These are phyloP conservation scores for Hyposoter didymator DNA, from an alignment of 2,888 invertebrate species.

Conservation along the genomic window DNA sequence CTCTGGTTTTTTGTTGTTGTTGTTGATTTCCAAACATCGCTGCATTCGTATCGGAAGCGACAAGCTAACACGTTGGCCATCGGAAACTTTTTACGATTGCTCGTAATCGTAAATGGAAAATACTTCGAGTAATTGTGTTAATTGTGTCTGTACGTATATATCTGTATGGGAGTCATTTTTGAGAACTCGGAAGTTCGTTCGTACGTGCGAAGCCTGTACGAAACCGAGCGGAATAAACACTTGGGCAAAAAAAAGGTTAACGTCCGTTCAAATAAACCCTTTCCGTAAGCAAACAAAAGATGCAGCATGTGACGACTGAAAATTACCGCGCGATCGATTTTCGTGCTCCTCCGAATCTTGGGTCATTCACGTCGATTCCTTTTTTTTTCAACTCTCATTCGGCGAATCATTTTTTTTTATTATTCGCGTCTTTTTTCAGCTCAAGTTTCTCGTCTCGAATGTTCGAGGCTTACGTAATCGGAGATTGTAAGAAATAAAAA, in stretches of 20 bases:
- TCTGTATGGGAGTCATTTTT: background rate
- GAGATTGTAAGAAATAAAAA: background rate
- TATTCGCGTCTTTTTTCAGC: background rate
- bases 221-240: background rate
- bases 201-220: background rate
- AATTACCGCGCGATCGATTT: constrained; percentile 6
- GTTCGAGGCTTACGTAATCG: background rate
- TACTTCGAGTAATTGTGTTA: background rate
- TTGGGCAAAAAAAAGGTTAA: constrained; percentile 31
- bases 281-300: constrained; percentile 18
- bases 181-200: background rate
- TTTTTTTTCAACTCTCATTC: background rate
- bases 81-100: background rate
- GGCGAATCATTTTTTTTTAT: background rate
- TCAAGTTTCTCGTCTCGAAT: background rate
- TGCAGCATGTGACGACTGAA: constrained; percentile 18
- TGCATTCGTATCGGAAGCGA: background rate
- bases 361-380: background rate
- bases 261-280: constrained; percentile 47
- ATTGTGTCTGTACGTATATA: background rate
- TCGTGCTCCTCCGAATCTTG: background rate
- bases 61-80: background rate
- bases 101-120: background rate
- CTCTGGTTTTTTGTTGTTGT: background rate
- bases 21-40: background rate